Evolutionary conservation across 2,113 vertebrate species (phyloP).

Genomic region (Pelodiscus sinensis): DNA sequence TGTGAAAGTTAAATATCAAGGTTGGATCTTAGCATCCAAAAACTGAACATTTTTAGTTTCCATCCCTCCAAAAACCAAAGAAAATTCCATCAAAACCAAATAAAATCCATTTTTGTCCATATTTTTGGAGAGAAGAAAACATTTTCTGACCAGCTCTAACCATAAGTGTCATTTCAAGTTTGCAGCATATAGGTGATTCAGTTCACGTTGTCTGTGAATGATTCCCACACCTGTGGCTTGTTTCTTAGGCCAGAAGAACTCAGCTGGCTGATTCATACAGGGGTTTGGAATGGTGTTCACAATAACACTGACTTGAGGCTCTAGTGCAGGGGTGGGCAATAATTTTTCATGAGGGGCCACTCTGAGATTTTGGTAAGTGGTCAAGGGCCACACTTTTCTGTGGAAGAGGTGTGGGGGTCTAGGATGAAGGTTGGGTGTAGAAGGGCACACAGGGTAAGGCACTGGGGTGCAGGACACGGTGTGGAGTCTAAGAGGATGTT

Average conservation of each 20-base stretch:
- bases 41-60: background rate
- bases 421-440: too few relatives aligned
- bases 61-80: background rate
- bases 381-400: too few relatives aligned
- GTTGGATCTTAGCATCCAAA: background rate
- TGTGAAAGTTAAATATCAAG: background rate
- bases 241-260: background rate
- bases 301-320: background rate
- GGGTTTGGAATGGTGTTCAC: rapidly evolving
- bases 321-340: too few relatives aligned
- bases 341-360: too few relatives aligned
- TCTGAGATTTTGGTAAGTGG: too few relatives aligned
- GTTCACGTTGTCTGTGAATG: background rate
- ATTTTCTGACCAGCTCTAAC: background rate
- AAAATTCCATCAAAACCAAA: background rate
- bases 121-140: background rate
- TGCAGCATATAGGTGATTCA: rapidly evolving
- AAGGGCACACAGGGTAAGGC: too few relatives aligned
- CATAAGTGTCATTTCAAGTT: background rate
- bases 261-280: rapidly evolving
- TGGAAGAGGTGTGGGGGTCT: too few relatives aligned
- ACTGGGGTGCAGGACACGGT: too few relatives aligned
- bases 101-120: background rate
- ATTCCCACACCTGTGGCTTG: background rate
- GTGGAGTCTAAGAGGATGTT: too few relatives aligned